phyloP scores from a whole-genome alignment of 1,140 invertebrate genomes.

The Lepidurus couesii region DNA sequence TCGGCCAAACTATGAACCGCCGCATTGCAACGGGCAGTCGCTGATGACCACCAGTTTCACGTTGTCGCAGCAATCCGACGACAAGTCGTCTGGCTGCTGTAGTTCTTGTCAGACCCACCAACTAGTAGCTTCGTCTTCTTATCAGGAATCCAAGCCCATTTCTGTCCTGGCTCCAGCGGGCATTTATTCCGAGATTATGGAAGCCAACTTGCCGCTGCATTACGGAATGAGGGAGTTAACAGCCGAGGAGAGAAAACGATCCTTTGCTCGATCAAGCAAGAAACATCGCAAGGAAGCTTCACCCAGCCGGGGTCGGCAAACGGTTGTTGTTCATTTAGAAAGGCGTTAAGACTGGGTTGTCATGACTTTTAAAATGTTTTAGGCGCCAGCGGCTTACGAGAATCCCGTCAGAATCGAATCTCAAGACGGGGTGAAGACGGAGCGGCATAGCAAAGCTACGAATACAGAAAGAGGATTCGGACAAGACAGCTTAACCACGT shows the following conservation, averaged over 20 bases:
- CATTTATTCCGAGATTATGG: background rate
- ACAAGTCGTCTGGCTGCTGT: background rate
- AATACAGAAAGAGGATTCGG: conserved; percentile 34
- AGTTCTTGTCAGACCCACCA: conserved; percentile 23
- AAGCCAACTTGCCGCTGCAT: background rate
- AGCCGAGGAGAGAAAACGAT: conserved; percentile 24
- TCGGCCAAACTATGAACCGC: conserved; percentile 27
- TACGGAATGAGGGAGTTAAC: conserved; percentile 1
- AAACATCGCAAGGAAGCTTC: conserved; percentile 23
- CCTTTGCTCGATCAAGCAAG: conserved; percentile 27
- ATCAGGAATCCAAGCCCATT: conserved; percentile 20
- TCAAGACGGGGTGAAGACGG: conserved; percentile 36
- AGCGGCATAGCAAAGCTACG: conserved; percentile 34
- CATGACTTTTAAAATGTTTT: background rate
- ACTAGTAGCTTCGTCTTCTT: background rate
- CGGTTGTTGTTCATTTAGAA: background rate
- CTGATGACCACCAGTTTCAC: conserved; percentile 23
- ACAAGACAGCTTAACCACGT: conserved; percentile 20
- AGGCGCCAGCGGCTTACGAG: conserved; percentile 20
- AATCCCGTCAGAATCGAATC: conserved; percentile 33
- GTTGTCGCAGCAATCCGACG: background rate
- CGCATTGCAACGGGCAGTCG: conserved; percentile 16
- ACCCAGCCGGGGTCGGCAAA: conserved; percentile 21
- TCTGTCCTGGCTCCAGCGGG: conserved; percentile 20
- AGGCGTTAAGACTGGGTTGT: background rate